Evolutionary conservation across 2,888 invertebrate species (phyloP), one percentile per base, ranked within the genome.

Genomic region (Timandra comae): DNA sequence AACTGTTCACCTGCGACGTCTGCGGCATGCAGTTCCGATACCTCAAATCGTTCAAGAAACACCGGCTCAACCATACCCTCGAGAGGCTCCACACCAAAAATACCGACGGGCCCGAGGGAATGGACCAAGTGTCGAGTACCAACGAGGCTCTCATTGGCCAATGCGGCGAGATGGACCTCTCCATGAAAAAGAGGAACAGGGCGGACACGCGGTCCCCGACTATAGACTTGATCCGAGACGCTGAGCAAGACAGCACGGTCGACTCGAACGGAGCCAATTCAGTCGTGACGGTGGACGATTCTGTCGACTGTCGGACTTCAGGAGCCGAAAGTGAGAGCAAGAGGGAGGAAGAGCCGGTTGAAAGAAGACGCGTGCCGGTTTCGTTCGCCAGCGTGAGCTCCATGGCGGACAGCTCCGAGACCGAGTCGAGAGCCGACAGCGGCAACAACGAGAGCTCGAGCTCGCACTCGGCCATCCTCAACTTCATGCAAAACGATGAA

Each of bases 11-110:
- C 10, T 96, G 95, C 65, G 95, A 95, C 63, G 94, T 95, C 2
- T 96, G 95, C 71, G 95, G 95, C 39, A 95, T 95, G 95, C 95
- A 95, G 69, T 96, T 95, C 48, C 88, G 95, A 46, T 95, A 95
- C 71, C 88, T 95, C 29, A 95, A 95, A 63, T 95, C 95, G 0
- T 95, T 96, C 75, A 95, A 95, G 71, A 95, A 96, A 71, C 95
- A 95, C 64, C 89, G 95, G 12, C 87, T 95, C 35, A 96, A 95
- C 61, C 95, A 96, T 69, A 94, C 95, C 0, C 72, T 95, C 21
- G 95, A 95, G 66, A 89, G 94, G 43, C 85, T 95, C 34, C 95
- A 95, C 62, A 91, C 93, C 3, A 91, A 91, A 56, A 81, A 65
- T 36, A 86, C 88, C 44, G 87, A 86, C 8, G 71, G 69, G 3